Evolutionary conservation across 2,113 vertebrate genomes (phyloP), one percentile per base, ranked within the genome.

Genomic region (Camelus bactrianus): DNA sequence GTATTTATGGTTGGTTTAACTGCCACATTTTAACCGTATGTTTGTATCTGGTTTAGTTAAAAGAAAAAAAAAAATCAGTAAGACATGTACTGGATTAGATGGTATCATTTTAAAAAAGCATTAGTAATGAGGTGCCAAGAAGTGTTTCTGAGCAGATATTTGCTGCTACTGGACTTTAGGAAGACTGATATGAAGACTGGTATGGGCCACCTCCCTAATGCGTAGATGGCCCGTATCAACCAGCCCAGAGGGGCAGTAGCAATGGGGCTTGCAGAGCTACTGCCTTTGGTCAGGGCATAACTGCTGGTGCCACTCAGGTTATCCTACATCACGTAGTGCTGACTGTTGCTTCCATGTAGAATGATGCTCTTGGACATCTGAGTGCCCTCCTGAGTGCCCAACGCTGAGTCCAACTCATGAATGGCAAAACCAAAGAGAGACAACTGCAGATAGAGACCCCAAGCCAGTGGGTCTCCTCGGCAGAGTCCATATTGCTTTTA

Each of bases 1-100:
- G 13, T 77, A 35, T 89, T 91, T 46, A 19, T 82, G 85, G 65
- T 92, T 95, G 32, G 26, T 89, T 86, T 93, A 58, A 91, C 22
- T 87, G 24, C 28, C 73, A 94, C 48, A 75, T 89, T 97, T 95
- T 80, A 89, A 64, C 19, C 3, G 16, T 84, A 76, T 92, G 35
- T 56, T 82, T 93, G 19, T 77, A 82, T 22, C 56, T 92, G 38
- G n/a, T 83, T 82, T 89, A 62, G 52, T 91, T 93, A 76, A 79
- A 60, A 84, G 19, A 64, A 46, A 73, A 52, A 89, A 89, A 76
- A 62, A 42, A 42, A 42, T 42, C 11, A 75, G 22, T 82, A 32
- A 75, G 62, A 56, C 9, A 91, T 69, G 80, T 94, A 70, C 64
- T 81, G 11, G 15, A 24, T 85, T 79, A 42, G 80, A 70, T 82